Percentiles rank a stretch among this genome's conserved stretches.
phyloP scores from a whole-genome alignment of 2,113 vertebrate species.

The Zosterops hypoxanthus region DNA sequence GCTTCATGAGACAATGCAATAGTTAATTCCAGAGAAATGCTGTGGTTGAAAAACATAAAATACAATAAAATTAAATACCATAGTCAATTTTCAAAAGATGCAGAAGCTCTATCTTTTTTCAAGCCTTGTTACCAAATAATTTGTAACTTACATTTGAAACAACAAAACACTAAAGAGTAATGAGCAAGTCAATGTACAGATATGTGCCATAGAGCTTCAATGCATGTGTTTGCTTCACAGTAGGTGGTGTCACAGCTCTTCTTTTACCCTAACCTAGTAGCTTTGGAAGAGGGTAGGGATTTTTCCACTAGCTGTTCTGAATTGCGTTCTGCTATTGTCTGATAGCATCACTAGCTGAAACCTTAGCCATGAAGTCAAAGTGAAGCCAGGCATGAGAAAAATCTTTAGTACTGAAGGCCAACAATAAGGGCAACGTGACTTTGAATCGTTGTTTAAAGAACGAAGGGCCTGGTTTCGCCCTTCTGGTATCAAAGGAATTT shows the following conservation, averaged over 20 bases:
- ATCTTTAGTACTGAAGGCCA: background rate
- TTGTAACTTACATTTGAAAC: background rate
- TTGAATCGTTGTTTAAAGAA: background rate
- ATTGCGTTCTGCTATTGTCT: background rate
- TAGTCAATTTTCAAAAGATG: background rate
- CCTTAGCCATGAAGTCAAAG: slow-evolving; percentile 42
- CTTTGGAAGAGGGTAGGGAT: background rate
- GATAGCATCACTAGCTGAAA: slow-evolving; percentile 51
- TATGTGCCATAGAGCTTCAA: background rate
- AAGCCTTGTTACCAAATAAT: background rate
- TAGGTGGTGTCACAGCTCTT: background rate
- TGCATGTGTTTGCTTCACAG: background rate
- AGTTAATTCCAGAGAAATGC: background rate
- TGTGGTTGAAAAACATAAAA: background rate
- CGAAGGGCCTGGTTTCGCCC: background rate
- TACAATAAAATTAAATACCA: background rate
- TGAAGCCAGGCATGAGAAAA: slow-evolving; percentile 48
- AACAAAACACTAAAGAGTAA: background rate
- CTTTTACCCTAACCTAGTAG: background rate
- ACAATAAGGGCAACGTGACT: slow-evolving; percentile 31
- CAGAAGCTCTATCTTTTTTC: background rate
- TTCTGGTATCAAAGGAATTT: background rate
- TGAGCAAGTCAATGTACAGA: background rate
- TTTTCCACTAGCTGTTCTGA: slow-evolving; percentile 38
- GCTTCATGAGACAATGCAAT: background rate